Conservation (phyloP, 2,797 vertebrate genomes). For the Halcyon leucocephala region DNA sequence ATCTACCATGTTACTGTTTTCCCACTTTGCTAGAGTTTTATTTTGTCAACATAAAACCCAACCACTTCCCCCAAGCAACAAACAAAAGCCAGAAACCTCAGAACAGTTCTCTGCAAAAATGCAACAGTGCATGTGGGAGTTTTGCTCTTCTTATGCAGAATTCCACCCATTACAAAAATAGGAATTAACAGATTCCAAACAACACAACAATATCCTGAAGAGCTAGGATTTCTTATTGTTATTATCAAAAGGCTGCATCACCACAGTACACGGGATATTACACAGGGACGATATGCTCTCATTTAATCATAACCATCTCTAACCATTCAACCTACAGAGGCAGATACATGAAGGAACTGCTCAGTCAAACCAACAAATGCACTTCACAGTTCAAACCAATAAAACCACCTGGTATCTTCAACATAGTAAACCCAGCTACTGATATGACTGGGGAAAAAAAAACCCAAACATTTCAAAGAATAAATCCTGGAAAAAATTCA, state of each 20-base stretch:
- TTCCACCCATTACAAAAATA: background rate
- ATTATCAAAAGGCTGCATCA: background rate
- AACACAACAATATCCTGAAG: background rate
- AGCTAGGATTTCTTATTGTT: background rate
- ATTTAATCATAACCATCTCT: background rate
- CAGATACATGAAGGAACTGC: background rate
- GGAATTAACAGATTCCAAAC: background rate
- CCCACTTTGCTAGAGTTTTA: background rate
- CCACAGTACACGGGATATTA: background rate
- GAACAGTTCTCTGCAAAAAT: background rate
- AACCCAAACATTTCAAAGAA: background rate
- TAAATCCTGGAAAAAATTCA: background rate
- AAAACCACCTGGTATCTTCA: background rate
- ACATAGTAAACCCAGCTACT: background rate
- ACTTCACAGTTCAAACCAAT: background rate
- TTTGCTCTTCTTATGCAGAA: background rate
- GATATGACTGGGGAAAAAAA: background rate
- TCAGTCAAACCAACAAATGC: background rate
- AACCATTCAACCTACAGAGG: background rate
- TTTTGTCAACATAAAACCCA: background rate
- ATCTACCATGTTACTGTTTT: background rate
- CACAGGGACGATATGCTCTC: fast-evolving
- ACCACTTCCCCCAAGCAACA: background rate
- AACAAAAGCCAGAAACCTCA: background rate
- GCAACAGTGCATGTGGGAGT: background rate